Base-by-base conservation (phyloP, 2,113 vertebrate species). In the Scalopus aquaticus region DNA sequence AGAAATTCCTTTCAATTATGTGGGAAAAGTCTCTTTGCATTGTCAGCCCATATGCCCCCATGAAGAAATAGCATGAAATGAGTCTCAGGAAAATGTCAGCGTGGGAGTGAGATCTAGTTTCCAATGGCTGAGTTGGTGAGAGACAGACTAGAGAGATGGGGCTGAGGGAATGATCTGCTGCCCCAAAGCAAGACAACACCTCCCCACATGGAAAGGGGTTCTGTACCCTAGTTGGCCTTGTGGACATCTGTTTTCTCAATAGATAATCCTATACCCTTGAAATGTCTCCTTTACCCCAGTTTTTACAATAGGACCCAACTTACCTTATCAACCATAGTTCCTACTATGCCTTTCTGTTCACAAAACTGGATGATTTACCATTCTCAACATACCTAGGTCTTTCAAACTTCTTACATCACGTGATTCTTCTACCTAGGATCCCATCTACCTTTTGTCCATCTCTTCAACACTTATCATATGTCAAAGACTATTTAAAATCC, bases 1-100 rank as follows among this genome's bases (percentile, higher is more conserved):
- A 98, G 97, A 98, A 98, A 98, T 97, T 98, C 98, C 96, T 98
- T 98, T 98, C 98, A 98, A 97, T 97, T 98, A 97, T 97, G 97
- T 98, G 98, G 97, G 98, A 95, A 98, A 98, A 98, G 95, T 84
- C 97, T 97, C 97, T 97, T 88, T 67, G 0, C 93, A 96, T 97
- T 98, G 98, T 98, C 97, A 98, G 96, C 86, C 97, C 94, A 90
- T 96, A 96, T 96, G 97, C 93, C 97, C 97, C 96, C 0, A 0
- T 97, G 97, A 98, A 98, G 97, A 96, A 98, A 89, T 1, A 84
- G 86, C 94, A 97, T 96, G 86, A 98, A 96, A 94, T 70, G 92
- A 94, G 93, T 73, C 97, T 67, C 97, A 54, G 26, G 96, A 96
- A 98, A 97, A 97, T 97, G 97, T 96, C 93, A 90, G 65, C 15